These are phyloP conservation scores for Ennomos fuscantarius DNA, from an alignment of 2,888 invertebrate genomes.

Conservation along the genomic window DNA sequence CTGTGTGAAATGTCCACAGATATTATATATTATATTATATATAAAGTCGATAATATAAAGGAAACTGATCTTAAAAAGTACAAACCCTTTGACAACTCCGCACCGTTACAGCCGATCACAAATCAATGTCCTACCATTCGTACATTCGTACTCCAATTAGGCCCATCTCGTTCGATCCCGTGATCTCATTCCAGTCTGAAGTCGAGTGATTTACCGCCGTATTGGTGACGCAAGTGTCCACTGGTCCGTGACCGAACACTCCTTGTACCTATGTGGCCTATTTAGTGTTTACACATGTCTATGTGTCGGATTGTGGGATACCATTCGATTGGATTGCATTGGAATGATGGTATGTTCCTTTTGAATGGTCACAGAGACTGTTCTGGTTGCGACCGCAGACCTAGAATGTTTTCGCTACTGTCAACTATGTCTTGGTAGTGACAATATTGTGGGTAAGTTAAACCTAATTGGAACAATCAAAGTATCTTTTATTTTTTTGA, in stretches of 20 bases:
- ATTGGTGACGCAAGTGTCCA: conserved; percentile 77
- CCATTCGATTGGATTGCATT: conserved; percentile 20
- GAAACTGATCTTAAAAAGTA: no score
- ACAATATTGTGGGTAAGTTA: no score
- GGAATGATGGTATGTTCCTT: conserved; percentile 7
- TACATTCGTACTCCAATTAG: conserved; percentile 36
- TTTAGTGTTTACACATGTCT: conserved; percentile 64
- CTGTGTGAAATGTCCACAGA: no score
- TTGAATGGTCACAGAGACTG: neutral
- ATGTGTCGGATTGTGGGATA: conserved; percentile 44
- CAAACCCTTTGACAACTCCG: conserved; percentile 9
- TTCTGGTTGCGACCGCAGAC: neutral
- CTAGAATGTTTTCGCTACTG: neutral
- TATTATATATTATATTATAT: no score
- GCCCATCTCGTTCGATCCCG: conserved; percentile 57
- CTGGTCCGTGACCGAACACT: conserved; percentile 79
- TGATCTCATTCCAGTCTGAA: conserved; percentile 75
- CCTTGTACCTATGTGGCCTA: conserved; percentile 73
- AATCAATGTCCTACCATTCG: conserved; percentile 36
- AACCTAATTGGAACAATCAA: no score
- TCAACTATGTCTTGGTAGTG: no score
- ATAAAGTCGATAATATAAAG: no score
- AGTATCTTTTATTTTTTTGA: no score
- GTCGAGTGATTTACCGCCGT: conserved; percentile 42
- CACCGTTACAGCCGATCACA: conserved; percentile 27